Evolutionary conservation across 2,888 invertebrate genomes (phyloP).

Genomic region (Sthenelais limicola): DNA sequence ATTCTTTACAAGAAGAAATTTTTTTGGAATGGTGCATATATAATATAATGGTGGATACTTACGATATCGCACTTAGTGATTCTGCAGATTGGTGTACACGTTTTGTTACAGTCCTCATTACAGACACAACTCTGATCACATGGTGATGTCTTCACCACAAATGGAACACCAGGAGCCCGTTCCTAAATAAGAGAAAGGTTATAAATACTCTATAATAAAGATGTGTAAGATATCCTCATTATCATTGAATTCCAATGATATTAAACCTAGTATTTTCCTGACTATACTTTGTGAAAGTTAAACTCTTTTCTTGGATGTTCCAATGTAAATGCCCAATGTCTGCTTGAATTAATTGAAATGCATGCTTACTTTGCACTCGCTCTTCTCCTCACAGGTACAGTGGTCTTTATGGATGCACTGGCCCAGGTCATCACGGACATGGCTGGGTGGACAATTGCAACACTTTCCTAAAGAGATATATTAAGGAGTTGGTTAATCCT

Average conservation of each 20-base stretch:
- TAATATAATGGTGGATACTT: too few relatives aligned
- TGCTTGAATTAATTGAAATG: neutral
- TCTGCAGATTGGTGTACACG: conserved; percentile 27
- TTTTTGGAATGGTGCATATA: too few relatives aligned
- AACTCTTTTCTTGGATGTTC: too few relatives aligned
- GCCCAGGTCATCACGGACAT: conserved; percentile 23
- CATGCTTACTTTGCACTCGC: conserved; percentile 18
- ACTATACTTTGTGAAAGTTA: too few relatives aligned
- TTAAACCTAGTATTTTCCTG: too few relatives aligned
- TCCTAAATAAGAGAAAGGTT: conserved; percentile 1
- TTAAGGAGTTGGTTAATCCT: neutral
- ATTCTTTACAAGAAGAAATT: too few relatives aligned
- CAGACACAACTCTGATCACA: conserved; percentile 29
- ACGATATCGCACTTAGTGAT: conserved; percentile 28
- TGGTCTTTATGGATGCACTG: conserved; percentile 35
- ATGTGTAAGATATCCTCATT: neutral
- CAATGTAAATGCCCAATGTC: neutral
- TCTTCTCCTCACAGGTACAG: conserved; percentile 39
- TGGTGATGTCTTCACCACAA: neutral
- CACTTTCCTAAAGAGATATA: conserved; percentile 31
- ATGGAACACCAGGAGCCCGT: conserved; percentile 6
- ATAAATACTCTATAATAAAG: neutral
- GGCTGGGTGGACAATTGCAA: conserved; percentile 42
- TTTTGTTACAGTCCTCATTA: conserved; percentile 28
- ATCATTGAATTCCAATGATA: too few relatives aligned